phyloP scores from a whole-genome alignment of 1,140 invertebrate genomes.

The Diploscapter pachys region DNA sequence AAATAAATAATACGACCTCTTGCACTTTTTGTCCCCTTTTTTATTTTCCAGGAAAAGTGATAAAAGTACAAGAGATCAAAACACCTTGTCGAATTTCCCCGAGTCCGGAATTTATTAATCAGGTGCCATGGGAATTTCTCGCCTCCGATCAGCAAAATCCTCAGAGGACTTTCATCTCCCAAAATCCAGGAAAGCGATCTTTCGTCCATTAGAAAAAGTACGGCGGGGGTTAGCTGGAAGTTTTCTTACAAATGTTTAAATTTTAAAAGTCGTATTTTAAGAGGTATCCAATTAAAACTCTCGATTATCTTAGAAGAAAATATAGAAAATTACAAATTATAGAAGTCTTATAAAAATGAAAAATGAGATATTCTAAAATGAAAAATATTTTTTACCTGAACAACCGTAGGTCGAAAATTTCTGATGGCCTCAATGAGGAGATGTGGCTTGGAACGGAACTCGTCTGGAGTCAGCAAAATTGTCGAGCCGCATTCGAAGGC shows the following conservation, averaged over 20 bases:
- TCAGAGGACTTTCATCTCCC: not conserved
- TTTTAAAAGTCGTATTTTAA: not conserved
- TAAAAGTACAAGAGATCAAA: too few relatives aligned
- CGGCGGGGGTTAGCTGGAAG: slow-evolving; percentile 15
- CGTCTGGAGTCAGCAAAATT: slow-evolving; percentile 13
- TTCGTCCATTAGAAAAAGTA: slow-evolving; percentile 4
- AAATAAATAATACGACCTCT: too few relatives aligned
- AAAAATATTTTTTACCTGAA: slow-evolving; percentile 4
- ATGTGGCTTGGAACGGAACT: slow-evolving; percentile 14
- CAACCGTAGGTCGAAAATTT: slow-evolving; percentile 12
- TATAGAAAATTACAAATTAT: too few relatives aligned
- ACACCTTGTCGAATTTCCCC: not conserved
- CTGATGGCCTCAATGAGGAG: slow-evolving; percentile 8
- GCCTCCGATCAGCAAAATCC: slow-evolving; percentile 19
- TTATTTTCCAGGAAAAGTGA: too few relatives aligned
- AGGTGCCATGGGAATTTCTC: slow-evolving; percentile 6
- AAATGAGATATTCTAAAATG: not conserved
- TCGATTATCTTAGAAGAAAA: not conserved
- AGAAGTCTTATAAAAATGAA: not conserved
- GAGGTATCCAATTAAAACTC: not conserved
- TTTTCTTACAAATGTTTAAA: not conserved
- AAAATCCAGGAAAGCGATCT: not conserved
- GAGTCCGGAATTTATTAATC: slow-evolving; percentile 2
- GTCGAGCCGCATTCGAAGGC: slow-evolving; percentile 7
- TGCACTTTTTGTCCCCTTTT: too few relatives aligned